A percentile compares a stretch with the other conserved stretches of the same genome.
Conservation (phyloP, 2,113 vertebrate genomes). For the Indicator maculatus region DNA sequence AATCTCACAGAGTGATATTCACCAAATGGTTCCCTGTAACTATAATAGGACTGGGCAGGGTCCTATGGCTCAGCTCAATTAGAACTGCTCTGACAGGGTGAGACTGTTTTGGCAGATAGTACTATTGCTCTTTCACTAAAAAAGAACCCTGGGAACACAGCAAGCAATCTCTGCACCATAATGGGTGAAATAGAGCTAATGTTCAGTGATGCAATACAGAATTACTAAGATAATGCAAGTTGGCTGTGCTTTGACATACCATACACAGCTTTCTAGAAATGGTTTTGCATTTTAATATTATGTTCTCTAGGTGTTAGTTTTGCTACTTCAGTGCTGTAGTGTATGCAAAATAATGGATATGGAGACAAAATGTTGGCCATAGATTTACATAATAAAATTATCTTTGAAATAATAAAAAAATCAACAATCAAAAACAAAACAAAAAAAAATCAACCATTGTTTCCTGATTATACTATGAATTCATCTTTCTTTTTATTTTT, state of each 20-base stretch:
- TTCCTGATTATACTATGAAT: background rate
- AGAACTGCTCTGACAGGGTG: constrained; percentile 61
- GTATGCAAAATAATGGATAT: background rate
- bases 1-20: constrained; percentile 16
- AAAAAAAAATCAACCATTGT: background rate
- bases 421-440: background rate
- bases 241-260: constrained; percentile 38
- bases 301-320: background rate
- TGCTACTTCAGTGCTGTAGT: background rate
- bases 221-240: constrained; percentile 38
- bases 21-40: constrained; percentile 18
- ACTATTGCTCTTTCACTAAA: constrained; percentile 47
- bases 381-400: background rate
- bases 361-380: background rate
- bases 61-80: constrained; percentile 64
- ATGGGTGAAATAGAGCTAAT: constrained; percentile 62
- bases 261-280: constrained; percentile 37
- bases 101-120: constrained; percentile 47
- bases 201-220: constrained; percentile 54
- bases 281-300: constrained; percentile 12
- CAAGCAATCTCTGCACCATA: constrained; percentile 38
- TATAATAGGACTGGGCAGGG: background rate
- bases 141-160: constrained; percentile 61
- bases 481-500: background rate
- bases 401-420: background rate